A percentile compares a stretch with the other conserved stretches of the same genome.
These are phyloP conservation scores for Notodromas monacha DNA, from an alignment of 2,888 invertebrate genomes.

Conservation along the genomic window DNA sequence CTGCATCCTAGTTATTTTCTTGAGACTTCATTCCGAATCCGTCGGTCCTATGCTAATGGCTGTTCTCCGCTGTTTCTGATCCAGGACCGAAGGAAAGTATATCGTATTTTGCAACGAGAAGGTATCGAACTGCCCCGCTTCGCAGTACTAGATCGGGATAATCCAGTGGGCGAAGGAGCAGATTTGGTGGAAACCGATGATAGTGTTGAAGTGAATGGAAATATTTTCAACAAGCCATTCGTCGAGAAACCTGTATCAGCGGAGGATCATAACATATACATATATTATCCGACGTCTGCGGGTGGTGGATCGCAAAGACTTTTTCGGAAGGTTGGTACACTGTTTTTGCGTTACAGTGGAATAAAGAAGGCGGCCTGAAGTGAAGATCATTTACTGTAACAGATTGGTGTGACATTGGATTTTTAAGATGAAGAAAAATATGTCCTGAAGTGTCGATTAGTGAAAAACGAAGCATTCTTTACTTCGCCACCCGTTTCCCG, in stretches of 20 bases:
- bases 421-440: too few relatives aligned
- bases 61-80: too few relatives aligned
- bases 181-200: constrained; percentile 73
- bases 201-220: constrained; percentile 81
- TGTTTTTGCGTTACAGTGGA: not conserved
- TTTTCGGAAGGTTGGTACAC: constrained; percentile 54
- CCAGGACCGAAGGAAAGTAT: constrained; percentile 66
- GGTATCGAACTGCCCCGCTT: constrained; percentile 93
- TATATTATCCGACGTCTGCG: constrained; percentile 93
- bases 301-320: constrained; percentile 85
- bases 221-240: constrained; percentile 85
- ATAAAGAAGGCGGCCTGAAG: not conserved
- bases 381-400: not conserved
- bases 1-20: constrained; percentile 8
- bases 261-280: constrained; percentile 97
- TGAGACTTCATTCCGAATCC: too few relatives aligned
- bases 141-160: constrained; percentile 78
- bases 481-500: too few relatives aligned
- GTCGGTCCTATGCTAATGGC: too few relatives aligned
- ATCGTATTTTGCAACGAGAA: constrained; percentile 63
- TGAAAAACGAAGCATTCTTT: too few relatives aligned
- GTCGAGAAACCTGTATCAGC: constrained; percentile 98
- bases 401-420: not conserved
- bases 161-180: not conserved
- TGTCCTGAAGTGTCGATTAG: too few relatives aligned